phyloP scores from a whole-genome alignment of 2,797 vertebrate genomes.

The Glyptemys insculpta region DNA sequence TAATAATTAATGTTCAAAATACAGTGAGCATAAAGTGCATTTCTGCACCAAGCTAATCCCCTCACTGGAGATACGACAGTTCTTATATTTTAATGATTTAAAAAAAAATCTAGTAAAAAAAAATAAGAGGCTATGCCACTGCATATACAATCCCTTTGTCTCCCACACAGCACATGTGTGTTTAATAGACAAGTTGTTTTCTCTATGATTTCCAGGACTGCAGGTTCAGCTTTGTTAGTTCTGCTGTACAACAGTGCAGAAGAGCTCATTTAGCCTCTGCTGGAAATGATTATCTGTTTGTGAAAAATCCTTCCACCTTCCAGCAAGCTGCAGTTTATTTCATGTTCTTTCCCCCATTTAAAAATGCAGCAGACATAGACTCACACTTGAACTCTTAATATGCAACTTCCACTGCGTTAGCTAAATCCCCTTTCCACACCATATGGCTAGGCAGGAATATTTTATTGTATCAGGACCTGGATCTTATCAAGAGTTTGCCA shows the following conservation, averaged over 20 bases:
- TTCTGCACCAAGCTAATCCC: conserved; percentile 4
- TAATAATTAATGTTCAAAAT: conserved; percentile 10
- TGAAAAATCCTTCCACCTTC: conserved; percentile 55
- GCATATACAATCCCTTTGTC: conserved; percentile 1
- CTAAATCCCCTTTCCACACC: background rate
- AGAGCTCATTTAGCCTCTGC: conserved; percentile 42
- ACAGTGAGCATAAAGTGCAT: background rate
- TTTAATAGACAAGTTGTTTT: conserved; percentile 56
- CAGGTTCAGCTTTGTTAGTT: conserved; percentile 62
- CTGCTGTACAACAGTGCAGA: conserved; percentile 48
- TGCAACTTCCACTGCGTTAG: background rate
- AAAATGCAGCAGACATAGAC: conserved; percentile 19
- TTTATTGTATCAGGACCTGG: conserved; percentile 15
- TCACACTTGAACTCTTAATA: conserved; percentile 41
- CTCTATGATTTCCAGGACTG: conserved; percentile 40
- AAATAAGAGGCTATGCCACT: background rate
- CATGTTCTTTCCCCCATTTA: conserved; percentile 19
- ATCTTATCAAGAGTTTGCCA: conserved; percentile 26
- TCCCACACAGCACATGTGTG: background rate
- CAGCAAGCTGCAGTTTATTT: conserved; percentile 1
- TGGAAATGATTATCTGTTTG: conserved; percentile 38
- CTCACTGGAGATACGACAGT: conserved; percentile 25
- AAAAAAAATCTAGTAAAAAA: conserved; percentile 29
- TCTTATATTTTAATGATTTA: conserved; percentile 19
- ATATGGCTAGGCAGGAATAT: background rate